A percentile compares a stretch with the other conserved stretches of the same genome.
Conservation (phyloP, 2,113 vertebrate genomes). For the Canis aureus region DNA sequence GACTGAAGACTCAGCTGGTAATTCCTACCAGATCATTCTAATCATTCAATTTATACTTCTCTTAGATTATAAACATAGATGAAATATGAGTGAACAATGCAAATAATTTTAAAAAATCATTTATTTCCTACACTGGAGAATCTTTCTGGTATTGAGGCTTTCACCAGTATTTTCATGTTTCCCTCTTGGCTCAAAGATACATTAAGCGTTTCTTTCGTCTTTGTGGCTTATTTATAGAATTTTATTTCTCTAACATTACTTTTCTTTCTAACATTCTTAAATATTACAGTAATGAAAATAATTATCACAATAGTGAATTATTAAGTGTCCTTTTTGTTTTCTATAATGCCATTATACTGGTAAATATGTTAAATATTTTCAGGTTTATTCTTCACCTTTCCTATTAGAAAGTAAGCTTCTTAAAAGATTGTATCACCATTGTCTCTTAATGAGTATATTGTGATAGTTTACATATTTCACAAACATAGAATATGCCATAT, state of each 20-base stretch:
- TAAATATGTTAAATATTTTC: constrained; percentile 9
- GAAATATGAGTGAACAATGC: background rate
- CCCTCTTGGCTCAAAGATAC: background rate
- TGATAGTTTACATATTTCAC: background rate
- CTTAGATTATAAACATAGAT: background rate
- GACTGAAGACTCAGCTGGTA: background rate
- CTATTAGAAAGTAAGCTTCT: constrained; percentile 4
- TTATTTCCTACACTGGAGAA: background rate
- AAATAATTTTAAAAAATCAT: background rate
- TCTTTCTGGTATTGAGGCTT: background rate
- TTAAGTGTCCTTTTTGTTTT: constrained; percentile 25
- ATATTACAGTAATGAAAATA: background rate
- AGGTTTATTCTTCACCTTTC: background rate
- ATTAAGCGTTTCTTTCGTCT: background rate
- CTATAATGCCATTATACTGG: background rate
- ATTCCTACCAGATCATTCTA: background rate
- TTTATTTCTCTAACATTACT: background rate
- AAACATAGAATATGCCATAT: background rate
- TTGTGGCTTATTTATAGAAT: background rate
- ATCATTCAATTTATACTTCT: background rate
- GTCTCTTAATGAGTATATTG: constrained; percentile 26
- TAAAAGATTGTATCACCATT: constrained; percentile 33
- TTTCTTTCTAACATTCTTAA: constrained; percentile 21
- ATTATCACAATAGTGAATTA: background rate
- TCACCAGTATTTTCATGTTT: constrained; percentile 20